Conservation (phyloP, 2,797 vertebrate genomes). For the Selene dorsalis region DNA sequence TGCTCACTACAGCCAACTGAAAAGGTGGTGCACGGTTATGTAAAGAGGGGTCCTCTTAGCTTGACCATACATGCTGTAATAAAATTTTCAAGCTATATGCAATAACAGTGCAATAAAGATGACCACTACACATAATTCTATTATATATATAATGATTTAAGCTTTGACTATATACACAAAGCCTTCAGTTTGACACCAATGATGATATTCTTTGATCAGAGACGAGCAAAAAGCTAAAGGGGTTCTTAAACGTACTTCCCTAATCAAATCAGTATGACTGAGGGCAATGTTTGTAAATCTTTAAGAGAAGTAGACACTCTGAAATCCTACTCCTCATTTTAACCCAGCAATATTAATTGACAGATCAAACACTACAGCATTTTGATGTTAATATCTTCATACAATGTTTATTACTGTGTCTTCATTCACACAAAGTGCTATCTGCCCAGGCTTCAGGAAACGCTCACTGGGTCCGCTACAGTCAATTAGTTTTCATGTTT, state of each 20-base stretch:
- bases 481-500: constrained; percentile 36
- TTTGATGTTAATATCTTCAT: constrained; percentile 19
- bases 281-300: neutral
- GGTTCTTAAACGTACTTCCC: neutral
- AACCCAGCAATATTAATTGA: neutral
- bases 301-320: neutral
- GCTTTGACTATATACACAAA: neutral
- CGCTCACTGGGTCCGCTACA: constrained; percentile 23
- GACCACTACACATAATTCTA: constrained; percentile 2
- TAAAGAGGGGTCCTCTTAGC: neutral
- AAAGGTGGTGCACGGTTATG: neutral
- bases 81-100: constrained; percentile 5
- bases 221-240: neutral
- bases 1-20: neutral
- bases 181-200: neutral
- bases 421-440: constrained; percentile 16
- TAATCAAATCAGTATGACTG: constrained; percentile 10
- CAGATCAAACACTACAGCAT: neutral
- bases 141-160: constrained; percentile 2
- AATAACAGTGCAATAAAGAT: constrained; percentile 3
- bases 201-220: neutral
- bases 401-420: constrained; percentile 12
- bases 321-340: constrained; percentile 11
- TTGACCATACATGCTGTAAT: neutral
- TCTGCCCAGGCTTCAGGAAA: constrained; percentile 12